Conservation (phyloP, 2,888 invertebrate genomes). For the Napeogenes sylphis region DNA sequence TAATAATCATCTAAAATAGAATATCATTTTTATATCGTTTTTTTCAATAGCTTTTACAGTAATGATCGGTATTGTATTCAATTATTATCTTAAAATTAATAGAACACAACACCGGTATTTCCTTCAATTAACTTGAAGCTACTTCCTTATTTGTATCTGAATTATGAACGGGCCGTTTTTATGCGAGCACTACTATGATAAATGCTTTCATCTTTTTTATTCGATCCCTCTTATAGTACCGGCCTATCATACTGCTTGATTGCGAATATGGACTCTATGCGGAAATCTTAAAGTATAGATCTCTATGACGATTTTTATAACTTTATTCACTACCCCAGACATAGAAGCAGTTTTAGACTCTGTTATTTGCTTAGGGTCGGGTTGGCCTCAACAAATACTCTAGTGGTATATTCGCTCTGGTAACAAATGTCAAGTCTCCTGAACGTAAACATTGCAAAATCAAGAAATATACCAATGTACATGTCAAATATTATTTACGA, state of each 20-base stretch:
- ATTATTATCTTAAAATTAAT: not conserved
- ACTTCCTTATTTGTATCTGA: conserved; percentile 14
- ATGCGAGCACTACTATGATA: conserved; percentile 23
- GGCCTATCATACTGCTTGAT: conserved; percentile 8
- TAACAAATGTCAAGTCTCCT: conserved; percentile 31
- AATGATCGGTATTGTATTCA: too few species aligned
- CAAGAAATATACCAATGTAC: conserved; percentile 11
- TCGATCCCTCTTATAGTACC: conserved; percentile 14
- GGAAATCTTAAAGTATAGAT: conserved; percentile 11
- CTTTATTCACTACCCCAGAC: conserved; percentile 24
- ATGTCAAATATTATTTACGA: conserved; percentile 1
- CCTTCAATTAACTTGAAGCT: not conserved
- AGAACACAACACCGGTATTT: not conserved
- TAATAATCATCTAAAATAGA: too few species aligned
- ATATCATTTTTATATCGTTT: too few species aligned
- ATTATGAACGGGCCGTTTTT: conserved; percentile 21
- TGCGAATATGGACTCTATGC: conserved; percentile 17
- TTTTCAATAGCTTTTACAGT: too few species aligned
- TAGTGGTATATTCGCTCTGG: conserved; percentile 29
- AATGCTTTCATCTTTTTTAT: conserved; percentile 22
- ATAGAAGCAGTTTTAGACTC: conserved; percentile 27
- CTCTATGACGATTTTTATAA: conserved; percentile 11
- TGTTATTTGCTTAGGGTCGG: conserved; percentile 36
- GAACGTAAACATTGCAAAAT: conserved; percentile 23
- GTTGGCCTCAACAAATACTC: conserved; percentile 35